A percentile compares a stretch with the other conserved stretches of the same genome.
Conservation (phyloP, 2,888 invertebrate species). For the Hedychridium roseum region DNA sequence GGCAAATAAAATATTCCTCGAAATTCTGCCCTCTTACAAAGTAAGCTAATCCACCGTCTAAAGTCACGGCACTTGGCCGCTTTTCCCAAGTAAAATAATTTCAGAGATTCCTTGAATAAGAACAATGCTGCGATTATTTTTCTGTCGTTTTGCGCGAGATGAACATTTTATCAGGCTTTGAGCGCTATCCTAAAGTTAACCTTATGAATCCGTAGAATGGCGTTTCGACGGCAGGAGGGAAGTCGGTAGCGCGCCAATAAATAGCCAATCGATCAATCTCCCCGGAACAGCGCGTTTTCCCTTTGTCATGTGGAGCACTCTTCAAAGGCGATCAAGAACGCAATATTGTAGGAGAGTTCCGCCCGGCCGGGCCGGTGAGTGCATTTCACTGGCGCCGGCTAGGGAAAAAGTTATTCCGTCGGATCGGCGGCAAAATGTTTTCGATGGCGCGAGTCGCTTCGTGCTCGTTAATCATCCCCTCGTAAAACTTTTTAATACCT, state of each 20-base stretch:
- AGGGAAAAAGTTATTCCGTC: not conserved
- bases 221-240: slow-evolving; percentile 22
- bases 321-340: slow-evolving; percentile 9
- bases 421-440: not conserved
- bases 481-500: too few species aligned
- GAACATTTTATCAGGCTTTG: too few species aligned
- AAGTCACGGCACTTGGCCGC: too few species aligned
- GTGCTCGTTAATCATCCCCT: not conserved
- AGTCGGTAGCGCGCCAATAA: slow-evolving; percentile 27
- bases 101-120: too few species aligned
- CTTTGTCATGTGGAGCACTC: slow-evolving; percentile 8
- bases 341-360: slow-evolving; percentile 11
- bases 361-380: not conserved
- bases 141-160: too few species aligned
- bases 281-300: slow-evolving; percentile 5
- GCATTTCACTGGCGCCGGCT: not conserved
- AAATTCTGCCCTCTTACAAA: too few species aligned
- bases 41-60: too few species aligned
- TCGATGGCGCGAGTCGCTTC: not conserved
- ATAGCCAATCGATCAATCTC: slow-evolving; percentile 18
- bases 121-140: too few species aligned
- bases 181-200: too few species aligned
- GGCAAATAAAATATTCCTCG: too few species aligned
- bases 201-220: too few species aligned
- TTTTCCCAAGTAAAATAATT: too few species aligned